Conservation (phyloP, 2,797 vertebrate species). For the Sebastes baramenuke region DNA sequence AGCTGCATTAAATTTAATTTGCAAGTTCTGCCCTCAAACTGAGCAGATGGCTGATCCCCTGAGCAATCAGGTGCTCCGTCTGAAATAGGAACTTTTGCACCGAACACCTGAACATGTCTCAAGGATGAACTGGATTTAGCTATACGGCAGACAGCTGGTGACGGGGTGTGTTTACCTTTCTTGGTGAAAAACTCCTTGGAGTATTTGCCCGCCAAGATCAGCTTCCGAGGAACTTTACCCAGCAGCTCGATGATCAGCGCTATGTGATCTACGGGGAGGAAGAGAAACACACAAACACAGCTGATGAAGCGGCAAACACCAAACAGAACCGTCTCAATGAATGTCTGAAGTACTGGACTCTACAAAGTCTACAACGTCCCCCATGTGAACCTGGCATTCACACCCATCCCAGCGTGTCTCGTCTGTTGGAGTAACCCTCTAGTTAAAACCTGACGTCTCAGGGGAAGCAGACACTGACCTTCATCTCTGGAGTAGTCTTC, state of each 20-base stretch:
- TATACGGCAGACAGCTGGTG: slow-evolving; percentile 11
- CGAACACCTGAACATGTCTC: slow-evolving; percentile 13
- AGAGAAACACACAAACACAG: slow-evolving; percentile 14
- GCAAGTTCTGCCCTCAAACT: background rate
- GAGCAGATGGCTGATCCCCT: slow-evolving; percentile 53
- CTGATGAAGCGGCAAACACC: background rate
- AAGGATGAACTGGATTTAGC: slow-evolving; percentile 15
- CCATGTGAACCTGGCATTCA: background rate
- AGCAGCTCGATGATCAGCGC: slow-evolving; percentile 97
- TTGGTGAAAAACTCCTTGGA: slow-evolving; percentile 99
- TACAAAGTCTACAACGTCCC: background rate
- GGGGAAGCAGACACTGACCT: slow-evolving; percentile 75
- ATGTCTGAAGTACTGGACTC: background rate
- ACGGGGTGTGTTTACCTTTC: slow-evolving; percentile 88
- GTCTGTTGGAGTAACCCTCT: accelerated
- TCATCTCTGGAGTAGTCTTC: slow-evolving; percentile 98
- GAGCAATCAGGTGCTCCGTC: slow-evolving; percentile 11
- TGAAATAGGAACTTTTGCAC: slow-evolving; percentile 29
- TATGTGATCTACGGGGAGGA: slow-evolving; percentile 90
- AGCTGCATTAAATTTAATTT: slow-evolving; percentile 8
- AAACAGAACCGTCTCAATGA: background rate
- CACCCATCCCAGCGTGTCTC: background rate
- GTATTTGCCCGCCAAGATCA: slow-evolving; percentile 95
- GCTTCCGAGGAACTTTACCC: slow-evolving; percentile 96
- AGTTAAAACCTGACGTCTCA: background rate